Evolutionary conservation across 2,797 vertebrate species (phyloP).

Genomic region (Podarcis siculus): DNA sequence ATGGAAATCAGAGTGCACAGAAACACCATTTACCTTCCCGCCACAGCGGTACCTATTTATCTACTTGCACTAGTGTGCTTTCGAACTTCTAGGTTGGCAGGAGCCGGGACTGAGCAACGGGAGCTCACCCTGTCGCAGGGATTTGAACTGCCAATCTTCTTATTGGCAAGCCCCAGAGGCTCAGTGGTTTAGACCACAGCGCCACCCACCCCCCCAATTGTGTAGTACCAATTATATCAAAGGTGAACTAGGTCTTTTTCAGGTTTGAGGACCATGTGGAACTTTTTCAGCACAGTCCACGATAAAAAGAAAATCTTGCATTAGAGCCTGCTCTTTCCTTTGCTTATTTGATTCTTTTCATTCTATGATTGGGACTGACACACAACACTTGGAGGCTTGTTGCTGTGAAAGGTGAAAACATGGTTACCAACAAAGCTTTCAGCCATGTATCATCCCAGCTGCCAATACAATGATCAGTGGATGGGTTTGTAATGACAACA

Average conservation of each 20-base stretch:
- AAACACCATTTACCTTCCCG: too few species aligned
- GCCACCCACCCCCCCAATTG: too few species aligned
- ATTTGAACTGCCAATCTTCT: too few species aligned
- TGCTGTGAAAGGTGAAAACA: constrained; percentile 61
- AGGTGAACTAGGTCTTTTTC: background rate
- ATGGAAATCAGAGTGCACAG: too few species aligned
- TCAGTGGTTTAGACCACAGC: too few species aligned
- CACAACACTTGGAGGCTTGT: constrained; percentile 58
- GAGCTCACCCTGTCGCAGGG: too few species aligned
- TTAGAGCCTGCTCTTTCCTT: constrained; percentile 17
- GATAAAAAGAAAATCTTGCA: constrained; percentile 19
- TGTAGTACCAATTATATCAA: background rate
- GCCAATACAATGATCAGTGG: background rate
- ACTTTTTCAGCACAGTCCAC: background rate
- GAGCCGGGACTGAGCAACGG: too few species aligned
- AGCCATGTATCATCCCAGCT: constrained; percentile 49
- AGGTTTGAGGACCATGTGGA: background rate
- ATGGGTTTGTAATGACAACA: background rate
- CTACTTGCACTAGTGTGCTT: too few species aligned
- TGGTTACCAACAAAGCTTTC: constrained; percentile 44
- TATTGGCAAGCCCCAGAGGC: too few species aligned
- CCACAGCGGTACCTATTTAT: too few species aligned
- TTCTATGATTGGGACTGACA: background rate
- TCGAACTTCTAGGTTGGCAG: too few species aligned
- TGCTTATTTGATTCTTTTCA: constrained; percentile 47